phyloP scores from a whole-genome alignment of 1,140 invertebrate species.

The Ooceraea biroi region DNA sequence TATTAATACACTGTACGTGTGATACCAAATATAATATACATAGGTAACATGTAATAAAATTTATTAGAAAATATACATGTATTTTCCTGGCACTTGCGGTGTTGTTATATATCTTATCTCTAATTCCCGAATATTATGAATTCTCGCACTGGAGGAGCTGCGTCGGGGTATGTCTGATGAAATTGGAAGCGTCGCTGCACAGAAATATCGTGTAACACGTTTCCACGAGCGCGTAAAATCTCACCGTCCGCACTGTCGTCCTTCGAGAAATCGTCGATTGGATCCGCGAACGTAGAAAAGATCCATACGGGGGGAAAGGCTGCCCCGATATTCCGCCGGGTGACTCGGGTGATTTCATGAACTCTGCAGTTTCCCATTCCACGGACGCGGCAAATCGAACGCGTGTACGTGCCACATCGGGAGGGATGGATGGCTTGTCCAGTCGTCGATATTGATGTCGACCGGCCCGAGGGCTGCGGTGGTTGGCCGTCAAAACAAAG shows the following conservation, averaged over 20 bases:
- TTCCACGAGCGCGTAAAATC: neutral
- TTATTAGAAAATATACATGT: neutral
- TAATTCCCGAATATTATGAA: neutral
- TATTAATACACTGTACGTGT: too few relatives aligned
- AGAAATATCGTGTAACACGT: neutral
- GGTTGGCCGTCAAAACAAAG: constrained; percentile 69
- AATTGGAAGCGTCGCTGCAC: neutral
- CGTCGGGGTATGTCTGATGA: neutral
- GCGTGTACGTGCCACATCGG: neutral
- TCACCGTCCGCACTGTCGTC: neutral
- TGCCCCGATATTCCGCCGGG: neutral
- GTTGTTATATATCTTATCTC: neutral
- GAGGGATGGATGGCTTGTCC: constrained; percentile 53
- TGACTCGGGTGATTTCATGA: constrained; percentile 17
- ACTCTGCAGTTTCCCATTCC: constrained; percentile 24
- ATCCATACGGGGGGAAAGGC: neutral
- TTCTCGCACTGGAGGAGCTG: neutral
- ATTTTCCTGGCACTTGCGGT: neutral
- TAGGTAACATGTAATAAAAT: neutral
- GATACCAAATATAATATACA: too few relatives aligned
- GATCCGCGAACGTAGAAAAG: neutral
- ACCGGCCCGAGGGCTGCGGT: constrained; percentile 55
- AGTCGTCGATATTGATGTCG: constrained; percentile 69
- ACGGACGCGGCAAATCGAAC: constrained; percentile 2
- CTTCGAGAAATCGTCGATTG: neutral